Evolutionary conservation across 2,888 invertebrate genomes (phyloP).

Genomic region (Dysmachus trigonus): DNA sequence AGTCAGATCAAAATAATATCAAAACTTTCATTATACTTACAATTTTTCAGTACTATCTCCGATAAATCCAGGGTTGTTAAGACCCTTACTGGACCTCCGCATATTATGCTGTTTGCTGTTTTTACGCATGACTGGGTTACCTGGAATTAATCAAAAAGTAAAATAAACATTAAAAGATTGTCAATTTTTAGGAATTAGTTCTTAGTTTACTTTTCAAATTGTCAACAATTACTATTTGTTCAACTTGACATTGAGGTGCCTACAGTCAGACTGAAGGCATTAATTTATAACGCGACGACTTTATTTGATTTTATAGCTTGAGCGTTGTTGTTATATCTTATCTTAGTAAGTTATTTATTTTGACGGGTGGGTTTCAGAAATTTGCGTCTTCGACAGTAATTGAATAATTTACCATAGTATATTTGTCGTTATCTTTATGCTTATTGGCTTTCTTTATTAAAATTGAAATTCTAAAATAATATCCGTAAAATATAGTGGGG

Average conservation of each 20-base stretch:
- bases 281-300: not conserved
- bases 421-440: not conserved
- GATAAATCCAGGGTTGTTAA: conserved; percentile 61
- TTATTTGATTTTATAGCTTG: not conserved
- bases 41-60: conserved; percentile 58
- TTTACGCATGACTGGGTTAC: not conserved
- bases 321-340: not conserved
- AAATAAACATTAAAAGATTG: not conserved
- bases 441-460: not conserved
- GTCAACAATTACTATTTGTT: not conserved
- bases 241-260: not conserved
- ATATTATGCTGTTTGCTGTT: not conserved
- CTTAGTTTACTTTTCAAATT: not conserved
- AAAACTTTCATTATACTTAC: conserved; percentile 45
- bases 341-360: not conserved
- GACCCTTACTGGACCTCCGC: conserved; percentile 53
- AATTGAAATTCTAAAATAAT: not conserved
- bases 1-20: not conserved
- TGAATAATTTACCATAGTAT: not conserved
- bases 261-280: not conserved
- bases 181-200: not conserved
- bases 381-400: not conserved
- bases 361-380: not conserved
- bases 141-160: not conserved
- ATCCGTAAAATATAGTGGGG: not conserved